Conservation (phyloP, 2,888 invertebrate genomes). For the Pachycephus smyrnensis region DNA sequence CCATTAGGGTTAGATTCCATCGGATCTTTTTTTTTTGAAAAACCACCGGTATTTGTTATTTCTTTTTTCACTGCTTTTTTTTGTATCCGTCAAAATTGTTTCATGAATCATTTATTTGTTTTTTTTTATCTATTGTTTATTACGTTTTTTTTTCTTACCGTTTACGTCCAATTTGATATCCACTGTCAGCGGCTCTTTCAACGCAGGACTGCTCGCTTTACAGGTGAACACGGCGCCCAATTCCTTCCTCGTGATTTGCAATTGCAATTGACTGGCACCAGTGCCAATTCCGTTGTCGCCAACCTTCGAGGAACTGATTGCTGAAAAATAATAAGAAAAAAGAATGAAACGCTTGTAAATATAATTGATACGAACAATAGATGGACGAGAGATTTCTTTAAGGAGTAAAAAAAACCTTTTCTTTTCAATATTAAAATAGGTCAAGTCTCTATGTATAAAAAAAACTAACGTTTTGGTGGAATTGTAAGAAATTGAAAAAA, state of each 20-base stretch:
- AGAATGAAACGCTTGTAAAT: neutral
- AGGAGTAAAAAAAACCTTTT: no score
- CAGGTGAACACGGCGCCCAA: conserved; percentile 80
- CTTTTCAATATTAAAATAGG: no score
- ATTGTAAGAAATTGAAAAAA: no score
- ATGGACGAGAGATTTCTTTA: no score
- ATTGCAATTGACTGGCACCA: conserved; percentile 74
- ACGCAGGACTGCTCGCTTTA: conserved; percentile 77
- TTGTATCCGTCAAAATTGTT: neutral
- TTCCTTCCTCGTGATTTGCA: conserved; percentile 79
- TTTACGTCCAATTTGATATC: conserved; percentile 78
- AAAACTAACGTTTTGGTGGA: no score
- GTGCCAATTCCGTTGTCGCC: conserved; percentile 73
- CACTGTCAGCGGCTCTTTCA: conserved; percentile 73
- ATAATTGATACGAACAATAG: no score
- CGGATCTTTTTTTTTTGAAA: conserved; percentile 14
- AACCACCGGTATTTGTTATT: conserved; percentile 8
- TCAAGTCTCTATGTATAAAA: no score
- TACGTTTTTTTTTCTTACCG: conserved; percentile 70
- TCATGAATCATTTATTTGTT: neutral
- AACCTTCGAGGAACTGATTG: conserved; percentile 68
- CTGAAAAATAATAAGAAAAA: conserved; percentile 57
- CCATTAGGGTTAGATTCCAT: neutral
- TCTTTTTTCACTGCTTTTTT: neutral
- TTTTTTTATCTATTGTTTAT: conserved; percentile 7